A percentile compares a stretch with the other conserved stretches of the same genome.
These are phyloP conservation scores for Drosophila borealis DNA, from an alignment of 2,888 invertebrate genomes.

Conservation along the genomic window DNA sequence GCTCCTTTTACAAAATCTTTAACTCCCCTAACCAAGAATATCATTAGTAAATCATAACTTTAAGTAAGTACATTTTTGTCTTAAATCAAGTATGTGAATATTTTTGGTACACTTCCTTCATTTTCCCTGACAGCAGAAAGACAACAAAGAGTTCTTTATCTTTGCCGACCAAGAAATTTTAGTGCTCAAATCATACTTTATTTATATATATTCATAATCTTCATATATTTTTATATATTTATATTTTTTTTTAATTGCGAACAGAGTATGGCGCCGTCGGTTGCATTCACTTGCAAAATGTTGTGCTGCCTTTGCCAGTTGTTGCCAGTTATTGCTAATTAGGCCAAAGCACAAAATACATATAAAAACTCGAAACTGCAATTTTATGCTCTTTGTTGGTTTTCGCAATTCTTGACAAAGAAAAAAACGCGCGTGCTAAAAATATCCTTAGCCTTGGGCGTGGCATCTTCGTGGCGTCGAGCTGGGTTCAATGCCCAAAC, in stretches of 20 bases:
- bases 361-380: conserved; percentile 13
- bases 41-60: no score
- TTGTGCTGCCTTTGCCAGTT: conserved; percentile 16
- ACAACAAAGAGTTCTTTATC: no score
- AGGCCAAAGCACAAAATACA: conserved; percentile 60
- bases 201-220: no score
- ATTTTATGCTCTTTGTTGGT: conserved; percentile 29
- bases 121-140: no score
- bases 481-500: conserved; percentile 57
- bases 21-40: no score
- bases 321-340: conserved; percentile 53
- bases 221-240: no score
- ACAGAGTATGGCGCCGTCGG: background rate
- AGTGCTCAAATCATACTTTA: no score
- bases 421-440: conserved; percentile 46
- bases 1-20: no score
- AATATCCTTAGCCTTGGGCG: conserved; percentile 69
- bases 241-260: background rate
- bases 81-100: no score
- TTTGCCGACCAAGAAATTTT: no score
- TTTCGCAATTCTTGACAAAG: background rate
- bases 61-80: no score
- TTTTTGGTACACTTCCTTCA: no score
- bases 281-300: background rate
- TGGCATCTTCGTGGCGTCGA: conserved; percentile 1